Percentiles rank a stretch among this genome's conserved stretches.
Evolutionary conservation across 2,888 invertebrate species (phyloP).

Genomic region (Lasius fuliginosus): DNA sequence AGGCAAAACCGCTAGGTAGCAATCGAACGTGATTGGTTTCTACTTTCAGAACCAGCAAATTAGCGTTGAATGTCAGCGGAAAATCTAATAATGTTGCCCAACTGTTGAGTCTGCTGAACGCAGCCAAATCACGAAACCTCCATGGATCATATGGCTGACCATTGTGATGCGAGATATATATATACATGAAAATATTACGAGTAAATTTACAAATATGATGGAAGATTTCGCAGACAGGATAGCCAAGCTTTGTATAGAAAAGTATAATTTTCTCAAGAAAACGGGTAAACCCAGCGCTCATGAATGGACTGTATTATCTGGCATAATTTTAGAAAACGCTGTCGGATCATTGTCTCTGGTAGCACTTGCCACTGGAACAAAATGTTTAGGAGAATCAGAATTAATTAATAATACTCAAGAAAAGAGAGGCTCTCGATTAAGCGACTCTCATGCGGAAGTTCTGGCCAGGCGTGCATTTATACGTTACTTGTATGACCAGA

Average conservation of each 20-base stretch:
- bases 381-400: conserved; percentile 93
- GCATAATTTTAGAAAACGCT: conserved; percentile 88
- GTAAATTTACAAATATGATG: conserved; percentile 63
- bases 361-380: conserved; percentile 96
- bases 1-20: no score
- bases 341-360: conserved; percentile 88
- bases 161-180: no score
- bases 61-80: no score
- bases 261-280: conserved; percentile 90
- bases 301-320: conserved; percentile 95
- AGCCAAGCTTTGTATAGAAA: conserved; percentile 88
- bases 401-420: conserved; percentile 87
- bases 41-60: no score
- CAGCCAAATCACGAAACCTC: no score
- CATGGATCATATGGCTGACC: background rate
- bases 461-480: conserved; percentile 94
- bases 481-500: conserved; percentile 91
- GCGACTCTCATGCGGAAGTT: conserved; percentile 97
- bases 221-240: conserved; percentile 86
- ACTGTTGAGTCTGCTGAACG: no score
- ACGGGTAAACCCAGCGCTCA: conserved; percentile 92
- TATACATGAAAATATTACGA: background rate
- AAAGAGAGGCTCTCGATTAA: conserved; percentile 90
- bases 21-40: no score
- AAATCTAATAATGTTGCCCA: no score